Percentiles rank a stretch among this genome's conserved stretches.
Evolutionary conservation across 2,113 vertebrate species (phyloP).

Genomic region (Etia nguti): DNA sequence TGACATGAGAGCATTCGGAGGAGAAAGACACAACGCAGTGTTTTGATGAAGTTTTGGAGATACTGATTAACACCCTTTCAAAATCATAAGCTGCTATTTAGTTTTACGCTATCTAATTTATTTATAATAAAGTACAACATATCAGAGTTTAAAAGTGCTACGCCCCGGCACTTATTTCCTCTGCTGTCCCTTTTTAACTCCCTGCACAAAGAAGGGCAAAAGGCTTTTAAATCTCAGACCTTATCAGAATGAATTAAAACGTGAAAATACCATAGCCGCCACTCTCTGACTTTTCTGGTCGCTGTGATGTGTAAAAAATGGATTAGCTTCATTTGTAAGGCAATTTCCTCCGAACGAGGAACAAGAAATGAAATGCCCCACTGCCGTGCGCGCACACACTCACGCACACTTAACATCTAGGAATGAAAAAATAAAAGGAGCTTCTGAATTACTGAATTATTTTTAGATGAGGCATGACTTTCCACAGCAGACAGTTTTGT

Average conservation of each 20-base stretch:
- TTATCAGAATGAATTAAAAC: background rate
- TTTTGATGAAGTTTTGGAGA: background rate
- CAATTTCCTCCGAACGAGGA: slow-evolving; percentile 36
- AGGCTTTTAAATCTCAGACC: slow-evolving; percentile 2
- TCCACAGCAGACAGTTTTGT: slow-evolving; percentile 23
- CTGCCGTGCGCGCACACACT: background rate
- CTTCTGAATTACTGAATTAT: slow-evolving; percentile 30
- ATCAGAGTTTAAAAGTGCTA: background rate
- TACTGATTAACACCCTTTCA: background rate
- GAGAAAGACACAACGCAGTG: background rate
- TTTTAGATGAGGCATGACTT: slow-evolving; percentile 40
- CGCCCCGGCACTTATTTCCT: background rate
- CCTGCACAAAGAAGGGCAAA: background rate
- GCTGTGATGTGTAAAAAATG: slow-evolving; percentile 43
- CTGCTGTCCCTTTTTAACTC: background rate
- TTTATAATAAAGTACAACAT: background rate
- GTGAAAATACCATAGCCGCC: background rate
- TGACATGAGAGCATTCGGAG: background rate
- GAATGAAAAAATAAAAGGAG: background rate
- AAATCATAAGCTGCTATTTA: background rate
- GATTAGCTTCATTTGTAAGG: slow-evolving; percentile 50
- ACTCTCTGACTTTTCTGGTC: background rate
- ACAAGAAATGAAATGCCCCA: slow-evolving; percentile 19
- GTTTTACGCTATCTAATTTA: background rate
- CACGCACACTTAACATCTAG: background rate